A percentile compares a stretch with the other conserved stretches of the same genome.
Evolutionary conservation across 1,140 invertebrate genomes (phyloP).

Genomic region (Hyles vespertilio): DNA sequence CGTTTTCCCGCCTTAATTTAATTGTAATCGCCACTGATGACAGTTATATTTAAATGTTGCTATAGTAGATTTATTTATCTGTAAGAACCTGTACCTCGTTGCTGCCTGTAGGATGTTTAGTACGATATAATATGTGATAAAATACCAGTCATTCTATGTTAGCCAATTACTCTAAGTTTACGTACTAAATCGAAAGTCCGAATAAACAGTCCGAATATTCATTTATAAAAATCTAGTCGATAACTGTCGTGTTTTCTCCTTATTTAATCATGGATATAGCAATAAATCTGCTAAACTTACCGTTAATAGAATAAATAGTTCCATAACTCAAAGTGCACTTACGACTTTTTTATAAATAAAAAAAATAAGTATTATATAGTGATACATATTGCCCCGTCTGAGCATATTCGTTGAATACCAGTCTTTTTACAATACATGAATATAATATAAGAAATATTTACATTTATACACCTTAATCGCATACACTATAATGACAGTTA

Average conservation of each 20-base stretch:
- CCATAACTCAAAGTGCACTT: constrained; percentile 73
- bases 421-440: constrained; percentile 53
- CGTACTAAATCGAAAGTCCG: too few relatives aligned
- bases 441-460: constrained; percentile 66
- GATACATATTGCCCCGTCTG: constrained; percentile 44
- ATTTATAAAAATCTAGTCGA: constrained; percentile 8
- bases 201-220: too few relatives aligned
- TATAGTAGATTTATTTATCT: too few relatives aligned
- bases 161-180: too few relatives aligned
- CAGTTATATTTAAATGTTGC: too few relatives aligned
- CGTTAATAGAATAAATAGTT: constrained; percentile 56
- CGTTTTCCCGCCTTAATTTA: too few relatives aligned
- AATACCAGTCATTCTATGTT: too few relatives aligned
- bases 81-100: too few relatives aligned
- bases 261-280: constrained; percentile 7
- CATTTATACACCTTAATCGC: constrained; percentile 64
- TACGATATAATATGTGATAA: too few relatives aligned
- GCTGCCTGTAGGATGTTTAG: too few relatives aligned
- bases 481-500: constrained; percentile 59
- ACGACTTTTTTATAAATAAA: constrained; percentile 59
- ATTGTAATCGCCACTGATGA: too few relatives aligned
- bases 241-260: constrained; percentile 2
- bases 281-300: constrained; percentile 25
- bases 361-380: constrained; percentile 57
- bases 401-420: constrained; percentile 59